Conservation (phyloP, 2,113 vertebrate genomes). For the Sinocyclocheilus rhinocerous region DNA sequence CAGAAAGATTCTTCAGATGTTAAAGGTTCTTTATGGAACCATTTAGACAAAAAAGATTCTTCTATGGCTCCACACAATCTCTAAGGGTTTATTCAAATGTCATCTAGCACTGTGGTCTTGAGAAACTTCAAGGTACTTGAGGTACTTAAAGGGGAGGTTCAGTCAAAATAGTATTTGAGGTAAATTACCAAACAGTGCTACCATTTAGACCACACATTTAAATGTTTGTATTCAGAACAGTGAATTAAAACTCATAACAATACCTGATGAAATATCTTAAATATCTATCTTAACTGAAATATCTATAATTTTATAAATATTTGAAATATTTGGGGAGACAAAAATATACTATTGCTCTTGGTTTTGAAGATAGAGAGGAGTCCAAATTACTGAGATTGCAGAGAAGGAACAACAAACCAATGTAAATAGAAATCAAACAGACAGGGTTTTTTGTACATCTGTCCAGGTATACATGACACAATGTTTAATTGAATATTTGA, state of each 20-base stretch:
- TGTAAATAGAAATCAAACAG: not conserved
- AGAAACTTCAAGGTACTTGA: not conserved
- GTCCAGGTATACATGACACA: not conserved
- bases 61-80: not conserved
- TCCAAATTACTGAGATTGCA: not conserved
- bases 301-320: not conserved
- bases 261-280: not conserved
- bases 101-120: not conserved
- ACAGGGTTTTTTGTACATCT: not conserved
- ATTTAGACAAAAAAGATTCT: too few relatives aligned
- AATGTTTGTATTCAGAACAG: not conserved
- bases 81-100: not conserved
- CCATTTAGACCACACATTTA: not conserved
- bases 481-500: not conserved
- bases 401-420: not conserved
- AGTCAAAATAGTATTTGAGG: not conserved
- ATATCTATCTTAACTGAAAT: not conserved
- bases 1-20: too few relatives aligned
- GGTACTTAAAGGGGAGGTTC: not conserved
- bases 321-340: not conserved
- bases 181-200: slow-evolving; percentile 2
- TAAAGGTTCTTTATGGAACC: too few relatives aligned
- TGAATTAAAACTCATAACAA: not conserved
- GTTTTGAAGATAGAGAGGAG: not conserved
- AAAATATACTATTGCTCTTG: not conserved